Conservation (phyloP, 2,797 vertebrate species). For the Furcifer pardalis region DNA sequence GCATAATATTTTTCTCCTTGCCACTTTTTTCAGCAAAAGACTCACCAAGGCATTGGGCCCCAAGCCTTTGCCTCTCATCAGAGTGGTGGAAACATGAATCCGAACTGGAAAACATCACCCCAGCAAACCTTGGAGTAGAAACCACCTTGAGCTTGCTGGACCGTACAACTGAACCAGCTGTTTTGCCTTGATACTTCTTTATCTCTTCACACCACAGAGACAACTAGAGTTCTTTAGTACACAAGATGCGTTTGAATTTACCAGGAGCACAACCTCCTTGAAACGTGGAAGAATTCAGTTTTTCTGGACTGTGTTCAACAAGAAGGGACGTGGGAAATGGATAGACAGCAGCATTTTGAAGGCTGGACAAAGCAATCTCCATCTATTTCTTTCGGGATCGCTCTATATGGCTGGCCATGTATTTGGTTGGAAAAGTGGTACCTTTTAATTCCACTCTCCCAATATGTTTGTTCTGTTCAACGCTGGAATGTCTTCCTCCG, state of each 20-base stretch:
- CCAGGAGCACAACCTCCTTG: constrained; percentile 3
- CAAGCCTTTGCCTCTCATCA: constrained; percentile 91
- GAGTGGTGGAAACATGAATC: constrained; percentile 88
- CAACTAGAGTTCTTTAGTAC: background rate
- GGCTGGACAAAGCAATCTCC: no score
- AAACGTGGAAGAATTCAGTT: background rate
- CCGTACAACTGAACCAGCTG: background rate
- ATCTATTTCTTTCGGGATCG: background rate
- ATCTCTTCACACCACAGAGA: background rate
- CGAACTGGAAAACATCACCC: fast-evolving
- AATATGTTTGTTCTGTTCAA: background rate
- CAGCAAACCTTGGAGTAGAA: fast-evolving
- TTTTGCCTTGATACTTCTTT: background rate
- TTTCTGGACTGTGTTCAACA: background rate
- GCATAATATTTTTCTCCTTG: background rate
- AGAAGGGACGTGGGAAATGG: background rate
- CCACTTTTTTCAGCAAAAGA: constrained; percentile 76
- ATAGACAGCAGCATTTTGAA: background rate
- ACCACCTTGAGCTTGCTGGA: background rate
- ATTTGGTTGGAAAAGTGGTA: background rate
- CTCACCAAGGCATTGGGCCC: constrained; percentile 78
- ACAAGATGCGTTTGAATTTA: background rate
- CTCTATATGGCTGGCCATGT: background rate
- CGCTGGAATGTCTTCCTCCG: no score
- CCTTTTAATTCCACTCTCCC: background rate